Base-by-base conservation (phyloP, 2,113 vertebrate species). In the Sardina pilchardus region DNA sequence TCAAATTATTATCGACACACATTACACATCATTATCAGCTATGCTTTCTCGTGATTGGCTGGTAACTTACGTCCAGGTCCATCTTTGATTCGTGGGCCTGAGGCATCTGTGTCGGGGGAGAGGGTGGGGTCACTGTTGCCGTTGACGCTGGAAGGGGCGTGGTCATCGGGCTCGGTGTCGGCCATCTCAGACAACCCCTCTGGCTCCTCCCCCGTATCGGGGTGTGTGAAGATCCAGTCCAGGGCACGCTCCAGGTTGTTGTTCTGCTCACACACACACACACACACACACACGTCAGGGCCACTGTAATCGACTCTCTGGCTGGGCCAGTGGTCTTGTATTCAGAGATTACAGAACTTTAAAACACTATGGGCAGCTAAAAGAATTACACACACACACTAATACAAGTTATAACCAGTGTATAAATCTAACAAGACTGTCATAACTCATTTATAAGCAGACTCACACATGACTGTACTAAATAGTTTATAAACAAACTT, bases 141-240 rank as follows among this genome's bases (percentile, higher is more conserved):
- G 89, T 97, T 95, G 71, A 95, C 92, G 81, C 97, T 97, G 83
- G 93, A 94, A 86, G 94, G 93, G 42, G 95, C 95, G 56, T 96
- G 97, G 89, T 95, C 93, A 0, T 96, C 95, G 87, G 97, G 97
- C 91, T 97, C 97, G 21, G 95, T 94, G 92, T 97, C 95, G 0
- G 95, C 92, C 67, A 95, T 89, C 83, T 95, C 95, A 63, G 96
- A 95, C 39, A 94, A 87, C 81, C 93, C 94, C 16, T 96, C 96
- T 0, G 87, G 93, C 85, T 97, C 97, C 56, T 98, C 97, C 88
- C 97, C 96, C 0, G 92, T 89, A 84, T 98, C 97, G 0, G 98
- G 96, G 88, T 97, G 97, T 83, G 93, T 96, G 91, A 99, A 99
- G 92, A 99, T 99, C 98, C 98, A 99, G 89, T 99, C 98, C 84